Evolutionary conservation across 2,888 invertebrate species (phyloP).

Genomic region (Dryococelus australis): DNA sequence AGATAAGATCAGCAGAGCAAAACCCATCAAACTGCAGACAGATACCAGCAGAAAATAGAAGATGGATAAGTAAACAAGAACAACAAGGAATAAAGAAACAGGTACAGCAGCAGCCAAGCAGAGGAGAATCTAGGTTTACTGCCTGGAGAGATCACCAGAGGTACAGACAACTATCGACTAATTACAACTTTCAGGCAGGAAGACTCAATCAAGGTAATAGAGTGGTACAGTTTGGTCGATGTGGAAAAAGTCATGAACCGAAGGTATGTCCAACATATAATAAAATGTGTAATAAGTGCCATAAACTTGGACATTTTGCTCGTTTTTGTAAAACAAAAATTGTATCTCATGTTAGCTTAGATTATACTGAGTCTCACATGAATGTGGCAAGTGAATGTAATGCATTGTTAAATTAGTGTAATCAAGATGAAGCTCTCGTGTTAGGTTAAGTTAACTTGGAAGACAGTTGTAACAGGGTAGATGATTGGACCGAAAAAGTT

Average conservation of each 20-base stretch:
- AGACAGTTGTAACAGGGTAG: neutral
- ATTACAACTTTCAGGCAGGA: neutral
- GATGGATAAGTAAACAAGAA: too few relatives aligned
- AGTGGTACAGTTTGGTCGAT: neutral
- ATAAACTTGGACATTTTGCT: neutral
- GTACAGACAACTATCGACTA: neutral
- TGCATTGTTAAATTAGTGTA: neutral
- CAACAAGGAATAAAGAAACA: too few relatives aligned
- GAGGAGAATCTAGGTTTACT: too few relatives aligned
- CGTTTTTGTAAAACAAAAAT: neutral
- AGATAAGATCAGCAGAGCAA: neutral
- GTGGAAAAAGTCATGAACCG: neutral
- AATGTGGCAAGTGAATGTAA: neutral
- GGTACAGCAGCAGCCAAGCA: too few relatives aligned
- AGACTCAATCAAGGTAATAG: neutral
- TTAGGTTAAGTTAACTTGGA: neutral
- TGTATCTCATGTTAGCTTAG: neutral
- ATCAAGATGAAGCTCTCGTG: neutral
- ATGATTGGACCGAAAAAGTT: neutral
- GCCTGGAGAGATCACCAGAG: too few relatives aligned
- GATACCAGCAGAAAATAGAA: too few relatives aligned
- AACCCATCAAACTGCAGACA: too few relatives aligned
- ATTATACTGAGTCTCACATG: neutral
- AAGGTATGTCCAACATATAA: conserved; percentile 16
- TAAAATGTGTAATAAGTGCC: neutral